Evolutionary conservation across 2,797 vertebrate species (phyloP).

Genomic region (Cebuella pygmaea): DNA sequence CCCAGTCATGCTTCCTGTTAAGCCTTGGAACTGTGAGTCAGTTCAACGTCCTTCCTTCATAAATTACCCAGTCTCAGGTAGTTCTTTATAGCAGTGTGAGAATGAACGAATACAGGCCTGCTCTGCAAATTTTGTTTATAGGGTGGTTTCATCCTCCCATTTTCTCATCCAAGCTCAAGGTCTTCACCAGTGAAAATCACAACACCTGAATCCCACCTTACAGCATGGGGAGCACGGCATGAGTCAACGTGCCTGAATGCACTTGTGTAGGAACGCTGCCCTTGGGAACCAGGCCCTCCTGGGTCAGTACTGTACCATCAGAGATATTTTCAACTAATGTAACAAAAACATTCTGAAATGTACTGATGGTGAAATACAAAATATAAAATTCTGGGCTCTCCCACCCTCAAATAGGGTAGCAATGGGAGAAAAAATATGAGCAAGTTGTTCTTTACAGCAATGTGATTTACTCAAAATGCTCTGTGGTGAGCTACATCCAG

Average conservation of each 20-base stretch:
- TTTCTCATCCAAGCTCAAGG: background rate
- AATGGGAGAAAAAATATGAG: background rate
- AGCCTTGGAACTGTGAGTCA: background rate
- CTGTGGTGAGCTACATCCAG: background rate
- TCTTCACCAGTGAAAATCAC: background rate
- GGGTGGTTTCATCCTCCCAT: background rate
- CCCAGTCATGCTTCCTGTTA: background rate
- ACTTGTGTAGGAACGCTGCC: rapidly evolving
- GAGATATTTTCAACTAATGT: background rate
- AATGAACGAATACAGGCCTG: background rate
- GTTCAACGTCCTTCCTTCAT: background rate
- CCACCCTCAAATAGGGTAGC: background rate
- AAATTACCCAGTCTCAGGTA: background rate
- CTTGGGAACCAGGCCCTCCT: background rate
- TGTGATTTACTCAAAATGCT: background rate
- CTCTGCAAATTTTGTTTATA: background rate
- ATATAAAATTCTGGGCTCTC: background rate
- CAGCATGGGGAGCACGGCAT: background rate
- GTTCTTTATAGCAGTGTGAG: background rate
- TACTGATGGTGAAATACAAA: background rate
- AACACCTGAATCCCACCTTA: background rate
- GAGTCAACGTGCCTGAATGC: no score
- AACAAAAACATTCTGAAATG: background rate
- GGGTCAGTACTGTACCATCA: background rate
- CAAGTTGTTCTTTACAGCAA: background rate